A percentile compares a stretch with the other conserved stretches of the same genome.
phyloP scores from a whole-genome alignment of 2,888 invertebrate species.

The Cinara cedri region DNA sequence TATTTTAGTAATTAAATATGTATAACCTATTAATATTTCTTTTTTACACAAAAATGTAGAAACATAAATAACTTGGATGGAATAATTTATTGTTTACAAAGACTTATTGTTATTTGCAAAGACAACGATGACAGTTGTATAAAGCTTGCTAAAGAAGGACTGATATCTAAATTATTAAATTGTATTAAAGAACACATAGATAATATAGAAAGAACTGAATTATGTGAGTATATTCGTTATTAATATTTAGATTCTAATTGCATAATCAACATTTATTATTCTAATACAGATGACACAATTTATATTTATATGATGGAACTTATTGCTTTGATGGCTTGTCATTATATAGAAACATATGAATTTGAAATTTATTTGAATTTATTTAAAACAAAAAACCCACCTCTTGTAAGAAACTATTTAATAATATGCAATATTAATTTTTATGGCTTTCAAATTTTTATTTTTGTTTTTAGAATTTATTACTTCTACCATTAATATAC shows the following conservation, averaged over 20 bases:
- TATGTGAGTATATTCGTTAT: constrained; percentile 18
- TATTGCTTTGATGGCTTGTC: constrained; percentile 55
- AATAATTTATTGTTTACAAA: constrained; percentile 58
- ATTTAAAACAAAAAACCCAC: constrained; percentile 49
- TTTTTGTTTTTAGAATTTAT: constrained; percentile 36
- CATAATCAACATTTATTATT: constrained; percentile 36
- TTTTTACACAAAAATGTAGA: not conserved
- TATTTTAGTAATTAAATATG: not conserved
- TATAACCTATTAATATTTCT: not conserved
- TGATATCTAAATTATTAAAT: constrained; percentile 63
- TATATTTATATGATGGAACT: constrained; percentile 56
- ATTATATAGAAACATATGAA: constrained; percentile 55
- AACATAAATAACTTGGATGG: constrained; percentile 56
- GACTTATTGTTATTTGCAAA: constrained; percentile 57
- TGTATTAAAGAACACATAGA: constrained; percentile 55
- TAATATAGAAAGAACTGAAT: constrained; percentile 16
- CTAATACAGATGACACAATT: constrained; percentile 46
- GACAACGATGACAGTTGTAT: constrained; percentile 63
- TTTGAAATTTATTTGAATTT: constrained; percentile 50
- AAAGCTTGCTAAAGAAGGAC: constrained; percentile 63
- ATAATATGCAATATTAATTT: not conserved
- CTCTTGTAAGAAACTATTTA: constrained; percentile 41
- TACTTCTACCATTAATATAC: constrained; percentile 43
- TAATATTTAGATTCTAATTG: not conserved
- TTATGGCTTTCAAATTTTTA: not conserved